A percentile compares a stretch with the other conserved stretches of the same genome.
These are phyloP conservation scores for Lichenostomus cassidix DNA, from an alignment of 2,113 vertebrate genomes.

Conservation along the genomic window DNA sequence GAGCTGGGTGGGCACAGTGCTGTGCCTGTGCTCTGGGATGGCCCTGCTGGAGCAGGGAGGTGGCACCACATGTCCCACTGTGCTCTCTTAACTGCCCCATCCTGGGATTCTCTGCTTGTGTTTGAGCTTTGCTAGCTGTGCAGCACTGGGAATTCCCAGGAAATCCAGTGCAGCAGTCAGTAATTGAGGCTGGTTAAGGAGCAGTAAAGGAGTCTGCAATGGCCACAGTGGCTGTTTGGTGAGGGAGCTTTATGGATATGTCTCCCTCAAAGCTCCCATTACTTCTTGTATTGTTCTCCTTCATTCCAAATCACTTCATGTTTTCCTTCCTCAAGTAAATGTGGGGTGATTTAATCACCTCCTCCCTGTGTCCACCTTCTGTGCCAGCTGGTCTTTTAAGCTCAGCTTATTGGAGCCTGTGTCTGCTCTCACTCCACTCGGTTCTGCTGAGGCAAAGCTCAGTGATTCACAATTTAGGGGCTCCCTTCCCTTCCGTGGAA, in stretches of 20 bases:
- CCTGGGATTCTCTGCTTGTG: rapidly evolving
- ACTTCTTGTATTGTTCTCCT: background rate
- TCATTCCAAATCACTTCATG: background rate
- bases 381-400: background rate
- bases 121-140: background rate
- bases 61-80: background rate
- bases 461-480: background rate
- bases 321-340: background rate
- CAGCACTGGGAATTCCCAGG: background rate
- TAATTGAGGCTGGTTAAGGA: background rate
- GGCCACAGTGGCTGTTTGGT: background rate
- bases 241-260: background rate
- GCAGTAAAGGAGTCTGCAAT: background rate
- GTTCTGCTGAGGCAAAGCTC: background rate
- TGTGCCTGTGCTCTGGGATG: background rate
- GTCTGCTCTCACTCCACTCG: background rate
- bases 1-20: background rate
- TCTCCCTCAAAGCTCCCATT: background rate
- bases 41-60: background rate
- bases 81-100: background rate
- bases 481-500: too few species aligned
- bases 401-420: background rate
- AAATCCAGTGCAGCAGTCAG: background rate
- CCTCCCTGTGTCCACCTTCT: background rate
- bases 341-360: background rate